Conservation (phyloP, 2,113 vertebrate species). For the Perca flavescens region DNA sequence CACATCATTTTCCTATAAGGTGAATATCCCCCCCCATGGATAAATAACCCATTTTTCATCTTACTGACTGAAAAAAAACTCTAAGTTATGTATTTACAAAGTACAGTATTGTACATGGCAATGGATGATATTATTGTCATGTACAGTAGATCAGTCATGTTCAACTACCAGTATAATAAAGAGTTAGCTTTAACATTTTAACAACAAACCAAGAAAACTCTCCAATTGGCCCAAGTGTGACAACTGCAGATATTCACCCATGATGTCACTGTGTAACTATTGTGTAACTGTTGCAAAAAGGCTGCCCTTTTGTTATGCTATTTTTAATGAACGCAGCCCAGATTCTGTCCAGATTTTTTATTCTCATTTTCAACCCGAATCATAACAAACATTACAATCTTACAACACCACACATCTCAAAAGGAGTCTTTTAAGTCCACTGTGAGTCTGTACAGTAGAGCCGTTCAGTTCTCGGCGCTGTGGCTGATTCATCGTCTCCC, state of each 20-base stretch:
- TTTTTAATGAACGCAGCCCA: background rate
- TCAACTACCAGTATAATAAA: background rate
- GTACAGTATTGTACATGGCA: background rate
- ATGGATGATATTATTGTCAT: background rate
- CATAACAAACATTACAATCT: background rate
- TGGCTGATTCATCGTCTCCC: background rate
- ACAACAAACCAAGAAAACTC: background rate
- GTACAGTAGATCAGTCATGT: background rate
- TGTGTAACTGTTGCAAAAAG: background rate
- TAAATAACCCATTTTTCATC: background rate
- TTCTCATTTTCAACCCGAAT: background rate
- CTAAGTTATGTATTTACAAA: background rate
- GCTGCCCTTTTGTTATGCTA: background rate
- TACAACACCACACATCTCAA: background rate
- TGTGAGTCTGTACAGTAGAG: no score
- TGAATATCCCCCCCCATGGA: background rate
- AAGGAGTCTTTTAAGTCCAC: no score
- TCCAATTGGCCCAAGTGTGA: no score
- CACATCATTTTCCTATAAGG: background rate
- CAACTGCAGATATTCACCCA: background rate
- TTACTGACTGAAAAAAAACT: background rate
- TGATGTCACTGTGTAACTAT: no score
- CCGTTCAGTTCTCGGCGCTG: background rate
- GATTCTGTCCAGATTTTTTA: background rate
- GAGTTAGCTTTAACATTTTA: background rate